These are phyloP conservation scores for Dynastes tityus DNA, from an alignment of 2,888 invertebrate genomes.

Conservation along the genomic window DNA sequence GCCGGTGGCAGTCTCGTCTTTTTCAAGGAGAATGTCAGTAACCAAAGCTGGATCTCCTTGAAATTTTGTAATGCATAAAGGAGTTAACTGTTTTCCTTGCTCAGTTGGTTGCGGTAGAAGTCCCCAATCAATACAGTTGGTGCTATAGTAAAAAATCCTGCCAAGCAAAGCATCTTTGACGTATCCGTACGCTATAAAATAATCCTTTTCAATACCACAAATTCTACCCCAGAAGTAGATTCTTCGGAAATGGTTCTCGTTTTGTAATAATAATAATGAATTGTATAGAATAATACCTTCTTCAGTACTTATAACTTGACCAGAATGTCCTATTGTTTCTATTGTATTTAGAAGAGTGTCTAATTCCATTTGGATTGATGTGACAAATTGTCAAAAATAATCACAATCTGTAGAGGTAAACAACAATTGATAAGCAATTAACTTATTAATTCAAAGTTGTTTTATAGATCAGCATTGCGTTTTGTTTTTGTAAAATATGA, in stretches of 20 bases:
- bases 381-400: slow-evolving; percentile 12
- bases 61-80: slow-evolving; percentile 68
- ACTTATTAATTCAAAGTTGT: no score
- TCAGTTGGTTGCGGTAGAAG: slow-evolving; percentile 73
- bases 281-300: slow-evolving; percentile 82
- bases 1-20: slow-evolving; percentile 74
- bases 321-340: slow-evolving; percentile 76
- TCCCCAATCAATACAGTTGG: slow-evolving; percentile 81
- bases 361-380: slow-evolving; percentile 72
- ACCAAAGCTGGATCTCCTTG: slow-evolving; percentile 72
- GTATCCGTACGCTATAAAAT: slow-evolving; percentile 88
- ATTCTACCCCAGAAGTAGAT: slow-evolving; percentile 92
- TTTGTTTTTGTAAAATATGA: neutral
- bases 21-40: slow-evolving; percentile 70
- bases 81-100: slow-evolving; percentile 68
- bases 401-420: neutral
- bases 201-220: slow-evolving; percentile 83
- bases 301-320: slow-evolving; percentile 82
- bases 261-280: slow-evolving; percentile 84
- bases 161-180: slow-evolving; percentile 81
- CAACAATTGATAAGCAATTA: slow-evolving; percentile 1
- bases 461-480: neutral
- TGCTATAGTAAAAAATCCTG: slow-evolving; percentile 85
- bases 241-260: slow-evolving; percentile 87
- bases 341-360: slow-evolving; percentile 71